Percentiles rank a stretch among this genome's conserved stretches.
Evolutionary conservation across 1,140 invertebrate species (phyloP).

Genomic region (Megathymus violae): DNA sequence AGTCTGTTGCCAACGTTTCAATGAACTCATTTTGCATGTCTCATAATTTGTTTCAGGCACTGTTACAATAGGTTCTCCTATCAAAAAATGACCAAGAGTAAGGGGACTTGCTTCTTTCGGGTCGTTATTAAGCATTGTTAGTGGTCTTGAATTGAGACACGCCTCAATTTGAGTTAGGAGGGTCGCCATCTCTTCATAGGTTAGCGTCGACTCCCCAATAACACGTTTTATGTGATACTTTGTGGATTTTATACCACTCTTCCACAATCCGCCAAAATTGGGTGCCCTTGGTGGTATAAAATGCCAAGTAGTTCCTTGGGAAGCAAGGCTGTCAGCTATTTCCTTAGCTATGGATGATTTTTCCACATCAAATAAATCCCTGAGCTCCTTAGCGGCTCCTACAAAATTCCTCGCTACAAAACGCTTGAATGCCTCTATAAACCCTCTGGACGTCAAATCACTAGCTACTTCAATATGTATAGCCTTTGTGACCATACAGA

Average conservation of each 20-base stretch:
- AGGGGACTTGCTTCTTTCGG: constrained; percentile 6
- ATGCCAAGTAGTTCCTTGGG: constrained; percentile 24
- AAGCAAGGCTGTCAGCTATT: constrained; percentile 12
- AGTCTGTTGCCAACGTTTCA: constrained; percentile 16
- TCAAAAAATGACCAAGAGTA: constrained; percentile 9
- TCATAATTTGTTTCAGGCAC: constrained; percentile 2
- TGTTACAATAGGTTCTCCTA: constrained; percentile 1
- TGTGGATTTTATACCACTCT: constrained; percentile 12
- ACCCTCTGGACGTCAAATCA: constrained; percentile 31
- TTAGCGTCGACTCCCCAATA: too few relatives aligned
- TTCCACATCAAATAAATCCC: constrained; percentile 11
- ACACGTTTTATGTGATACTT: too few relatives aligned
- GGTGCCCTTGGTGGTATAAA: constrained; percentile 32
- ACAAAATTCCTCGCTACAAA: constrained; percentile 39
- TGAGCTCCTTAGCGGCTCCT: constrained; percentile 32
- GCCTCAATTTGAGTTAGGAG: constrained; percentile 7
- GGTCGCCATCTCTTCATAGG: constrained; percentile 18
- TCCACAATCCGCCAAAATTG: constrained; percentile 13
- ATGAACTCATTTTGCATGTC: not conserved
- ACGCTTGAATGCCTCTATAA: constrained; percentile 38
- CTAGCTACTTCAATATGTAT: constrained; percentile 30
- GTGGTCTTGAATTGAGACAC: too few relatives aligned
- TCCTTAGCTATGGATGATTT: constrained; percentile 15
- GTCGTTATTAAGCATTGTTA: constrained; percentile 4
- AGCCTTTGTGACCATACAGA: constrained; percentile 31